Percentiles rank a stretch among this genome's conserved stretches.
These are phyloP conservation scores for Dicyrtomina minuta DNA, from an alignment of 2,888 invertebrate genomes.

Conservation along the genomic window DNA sequence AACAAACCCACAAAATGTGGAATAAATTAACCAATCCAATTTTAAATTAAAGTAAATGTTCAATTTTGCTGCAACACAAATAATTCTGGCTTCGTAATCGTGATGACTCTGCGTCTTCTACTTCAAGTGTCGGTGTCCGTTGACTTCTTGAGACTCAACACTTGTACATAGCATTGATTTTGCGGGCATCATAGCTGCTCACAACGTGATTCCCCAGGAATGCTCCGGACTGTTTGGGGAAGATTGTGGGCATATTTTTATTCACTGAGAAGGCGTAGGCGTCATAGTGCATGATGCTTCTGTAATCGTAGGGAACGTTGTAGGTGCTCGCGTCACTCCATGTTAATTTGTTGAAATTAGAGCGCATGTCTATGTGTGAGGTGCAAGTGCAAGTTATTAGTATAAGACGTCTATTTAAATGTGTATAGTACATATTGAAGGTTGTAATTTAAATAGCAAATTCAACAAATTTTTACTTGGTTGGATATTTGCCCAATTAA, in stretches of 20 bases:
- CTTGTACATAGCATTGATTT: conserved; percentile 27
- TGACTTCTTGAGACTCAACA: too few species aligned
- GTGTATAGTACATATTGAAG: too few species aligned
- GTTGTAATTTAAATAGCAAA: neutral
- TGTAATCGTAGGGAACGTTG: conserved; percentile 57
- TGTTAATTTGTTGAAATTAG: neutral
- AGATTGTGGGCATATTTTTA: conserved; percentile 25
- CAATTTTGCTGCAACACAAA: too few species aligned
- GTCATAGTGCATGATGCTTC: conserved; percentile 59
- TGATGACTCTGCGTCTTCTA: too few species aligned
- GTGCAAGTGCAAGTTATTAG: too few species aligned
- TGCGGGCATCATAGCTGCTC: conserved; percentile 24
- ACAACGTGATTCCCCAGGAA: conserved; percentile 24
- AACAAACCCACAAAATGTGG: too few species aligned
- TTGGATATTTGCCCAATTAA: conserved; percentile 57
- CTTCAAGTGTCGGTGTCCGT: too few species aligned
- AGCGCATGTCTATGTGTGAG: too few species aligned
- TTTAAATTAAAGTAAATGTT: too few species aligned
- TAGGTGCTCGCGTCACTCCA: conserved; percentile 23
- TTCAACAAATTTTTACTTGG: conserved; percentile 50
- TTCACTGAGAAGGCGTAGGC: conserved; percentile 58
- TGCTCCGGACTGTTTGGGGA: conserved; percentile 1
- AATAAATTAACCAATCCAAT: too few species aligned
- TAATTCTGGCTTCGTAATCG: too few species aligned
- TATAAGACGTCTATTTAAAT: too few species aligned